phyloP scores from a whole-genome alignment of 2,888 invertebrate species.

The Hypena proboscidalis region DNA sequence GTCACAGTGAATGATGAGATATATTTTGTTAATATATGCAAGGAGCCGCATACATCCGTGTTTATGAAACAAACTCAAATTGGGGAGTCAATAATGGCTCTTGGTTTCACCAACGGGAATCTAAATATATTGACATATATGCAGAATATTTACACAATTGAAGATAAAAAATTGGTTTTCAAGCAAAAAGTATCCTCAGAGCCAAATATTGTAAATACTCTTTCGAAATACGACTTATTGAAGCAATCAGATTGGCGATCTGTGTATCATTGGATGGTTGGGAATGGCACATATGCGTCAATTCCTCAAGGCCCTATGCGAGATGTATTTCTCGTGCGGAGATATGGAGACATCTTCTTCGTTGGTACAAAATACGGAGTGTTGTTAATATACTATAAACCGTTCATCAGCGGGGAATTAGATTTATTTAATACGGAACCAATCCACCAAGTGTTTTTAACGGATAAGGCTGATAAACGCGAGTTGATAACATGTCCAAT shows the following conservation, averaged over 20 bases:
- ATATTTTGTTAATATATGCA: conserved; percentile 43
- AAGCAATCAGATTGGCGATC: conserved; percentile 68
- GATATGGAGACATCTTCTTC: conserved; percentile 67
- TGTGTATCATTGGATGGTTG: conserved; percentile 63
- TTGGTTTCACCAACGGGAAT: conserved; percentile 48
- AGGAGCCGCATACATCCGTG: conserved; percentile 22
- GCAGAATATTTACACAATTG: conserved; percentile 53
- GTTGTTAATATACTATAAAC: conserved; percentile 64
- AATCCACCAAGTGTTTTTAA: conserved; percentile 65
- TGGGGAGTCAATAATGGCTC: conserved; percentile 51
- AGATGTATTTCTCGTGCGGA: conserved; percentile 57
- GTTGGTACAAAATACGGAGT: conserved; percentile 69
- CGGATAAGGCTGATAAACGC: conserved; percentile 60
- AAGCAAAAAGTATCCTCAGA: conserved; percentile 42
- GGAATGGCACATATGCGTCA: conserved; percentile 45
- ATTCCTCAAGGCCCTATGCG: conserved; percentile 59
- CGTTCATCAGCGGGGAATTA: conserved; percentile 56
- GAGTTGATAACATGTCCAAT: conserved; percentile 64
- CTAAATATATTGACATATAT: conserved; percentile 58
- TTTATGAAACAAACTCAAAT: conserved; percentile 38
- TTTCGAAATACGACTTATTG: conserved; percentile 58
- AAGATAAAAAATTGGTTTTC: conserved; percentile 33
- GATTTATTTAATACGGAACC: conserved; percentile 61
- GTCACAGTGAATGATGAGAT: conserved; percentile 57
- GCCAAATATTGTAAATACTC: conserved; percentile 50